A percentile compares a stretch with the other conserved stretches of the same genome.
phyloP scores from a whole-genome alignment of 2,888 invertebrate species.

The Sarcophaga subvicina region DNA sequence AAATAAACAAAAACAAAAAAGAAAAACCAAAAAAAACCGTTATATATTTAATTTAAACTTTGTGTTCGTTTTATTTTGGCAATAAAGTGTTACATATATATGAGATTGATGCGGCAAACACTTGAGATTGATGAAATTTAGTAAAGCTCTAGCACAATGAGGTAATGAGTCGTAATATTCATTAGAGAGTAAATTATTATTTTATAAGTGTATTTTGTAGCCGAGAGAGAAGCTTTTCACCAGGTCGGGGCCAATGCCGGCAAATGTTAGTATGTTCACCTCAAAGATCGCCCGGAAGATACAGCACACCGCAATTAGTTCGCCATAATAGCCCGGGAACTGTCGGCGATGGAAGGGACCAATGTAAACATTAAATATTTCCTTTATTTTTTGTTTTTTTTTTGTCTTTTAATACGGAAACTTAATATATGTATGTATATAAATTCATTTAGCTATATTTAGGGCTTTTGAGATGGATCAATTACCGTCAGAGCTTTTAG shows the following conservation, averaged over 20 bases:
- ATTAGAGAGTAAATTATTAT: background rate
- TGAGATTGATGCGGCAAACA: background rate
- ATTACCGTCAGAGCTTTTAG: conserved; percentile 57
- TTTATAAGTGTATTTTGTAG: conserved; percentile 16
- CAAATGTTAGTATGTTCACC: conserved; percentile 2
- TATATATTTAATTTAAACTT: background rate
- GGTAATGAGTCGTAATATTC: conserved; percentile 24
- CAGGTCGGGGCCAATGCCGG: conserved; percentile 7
- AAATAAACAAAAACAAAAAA: background rate
- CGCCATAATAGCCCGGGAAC: conserved; percentile 6
- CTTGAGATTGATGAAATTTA: conserved; percentile 24
- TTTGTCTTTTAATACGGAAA: too few relatives aligned
- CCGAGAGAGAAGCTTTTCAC: conserved; percentile 37
- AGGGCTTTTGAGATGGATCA: conserved; percentile 26
- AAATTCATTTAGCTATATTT: background rate
- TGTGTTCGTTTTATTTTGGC: background rate
- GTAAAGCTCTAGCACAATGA: conserved; percentile 25
- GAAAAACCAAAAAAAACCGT: background rate
- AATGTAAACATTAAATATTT: background rate
- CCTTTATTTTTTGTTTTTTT: background rate
- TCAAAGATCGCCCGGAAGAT: conserved; percentile 28
- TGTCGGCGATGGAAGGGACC: conserved; percentile 26
- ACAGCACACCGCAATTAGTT: conserved; percentile 34
- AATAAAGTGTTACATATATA: background rate
- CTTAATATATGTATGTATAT: conserved; percentile 12